Percentiles rank a stretch among this genome's conserved stretches.
These are phyloP conservation scores for Pongo abelii DNA, from an alignment of 2,113 vertebrate genomes.

Conservation along the genomic window DNA sequence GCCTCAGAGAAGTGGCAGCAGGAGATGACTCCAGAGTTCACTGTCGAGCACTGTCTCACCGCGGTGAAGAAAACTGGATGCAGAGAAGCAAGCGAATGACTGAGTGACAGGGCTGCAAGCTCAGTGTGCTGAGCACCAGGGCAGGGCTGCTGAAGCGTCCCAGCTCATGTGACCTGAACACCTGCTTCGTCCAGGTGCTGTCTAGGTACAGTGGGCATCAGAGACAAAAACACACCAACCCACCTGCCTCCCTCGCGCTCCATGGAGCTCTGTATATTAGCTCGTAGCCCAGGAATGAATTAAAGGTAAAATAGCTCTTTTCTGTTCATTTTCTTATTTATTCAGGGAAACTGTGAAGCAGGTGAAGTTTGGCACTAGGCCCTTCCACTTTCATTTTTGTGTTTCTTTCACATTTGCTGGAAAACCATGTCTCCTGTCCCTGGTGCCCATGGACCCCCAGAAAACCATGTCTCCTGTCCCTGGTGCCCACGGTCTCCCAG, in stretches of 20 bases:
- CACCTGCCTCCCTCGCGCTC: not conserved
- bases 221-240: not conserved
- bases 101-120: rapidly evolving
- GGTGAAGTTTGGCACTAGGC: not conserved
- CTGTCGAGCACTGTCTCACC: rapidly evolving
- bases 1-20: too few species aligned
- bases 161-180: rapidly evolving
- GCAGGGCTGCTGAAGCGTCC: rapidly evolving
- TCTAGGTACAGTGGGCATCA: rapidly evolving
- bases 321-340: not conserved
- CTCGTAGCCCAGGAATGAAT: not conserved
- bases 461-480: too few species aligned
- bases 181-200: too few species aligned
- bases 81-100: rapidly evolving
- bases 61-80: rapidly evolving
- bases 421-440: not conserved
- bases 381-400: rapidly evolving
- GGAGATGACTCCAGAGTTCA: rapidly evolving
- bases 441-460: too few species aligned
- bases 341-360: not conserved
- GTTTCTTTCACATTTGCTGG: not conserved
- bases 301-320: not conserved
- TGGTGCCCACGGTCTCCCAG: not conserved
- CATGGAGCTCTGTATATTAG: too few species aligned
- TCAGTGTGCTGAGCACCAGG: rapidly evolving